Evolutionary conservation across 2,888 invertebrate genomes (phyloP), one percentile per base, ranked within the genome.

Genomic region (Tachina lurida): DNA sequence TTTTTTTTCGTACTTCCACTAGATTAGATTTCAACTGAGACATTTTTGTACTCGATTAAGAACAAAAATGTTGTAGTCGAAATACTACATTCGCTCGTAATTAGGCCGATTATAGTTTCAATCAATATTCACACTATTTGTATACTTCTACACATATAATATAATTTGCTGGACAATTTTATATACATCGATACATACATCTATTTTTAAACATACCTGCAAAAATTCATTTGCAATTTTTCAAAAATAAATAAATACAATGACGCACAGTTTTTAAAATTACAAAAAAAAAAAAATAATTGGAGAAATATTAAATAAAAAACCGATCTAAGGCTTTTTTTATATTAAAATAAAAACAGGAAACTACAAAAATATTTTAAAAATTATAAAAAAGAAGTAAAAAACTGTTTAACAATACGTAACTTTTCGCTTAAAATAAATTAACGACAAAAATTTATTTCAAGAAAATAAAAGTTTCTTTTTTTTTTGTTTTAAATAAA

Each of bases 301-400:
- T 87, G 85, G 87, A 88, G 89, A 31, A 88, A 88, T 88, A 88
- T 89, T 89, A 88, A 89, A 88, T 87, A 86, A 73, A 80, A 87
- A 88, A 84, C 83, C 84, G 81, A 84, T 85, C 56, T 81, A 85
- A 86, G 73, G 84, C 84, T 84, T 83, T 80, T 82, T 86, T 86
- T 84, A 47, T 76, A 19, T 41, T 62, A 56, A 81, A 74, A 60
- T 17, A 31, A 45, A 47, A 63, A 82, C 43, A 63, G 60, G 71
- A 80, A 80, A 76, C 41, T 19, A 71, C 15, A 49, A 80, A 80
- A 80, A 58, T 71, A 75, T 58, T 76, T 39, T 74, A 52, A 78
- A 63, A 45, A 79, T 56, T 79, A 60, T 62, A 52, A 45, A 13
- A 12, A 52, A 39, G 22, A 60, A 41, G 43, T 47, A 65, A 71